A percentile compares a stretch with the other conserved stretches of the same genome.
Evolutionary conservation across 2,888 invertebrate genomes (phyloP).

Genomic region (Ceratothoa steindachneri): DNA sequence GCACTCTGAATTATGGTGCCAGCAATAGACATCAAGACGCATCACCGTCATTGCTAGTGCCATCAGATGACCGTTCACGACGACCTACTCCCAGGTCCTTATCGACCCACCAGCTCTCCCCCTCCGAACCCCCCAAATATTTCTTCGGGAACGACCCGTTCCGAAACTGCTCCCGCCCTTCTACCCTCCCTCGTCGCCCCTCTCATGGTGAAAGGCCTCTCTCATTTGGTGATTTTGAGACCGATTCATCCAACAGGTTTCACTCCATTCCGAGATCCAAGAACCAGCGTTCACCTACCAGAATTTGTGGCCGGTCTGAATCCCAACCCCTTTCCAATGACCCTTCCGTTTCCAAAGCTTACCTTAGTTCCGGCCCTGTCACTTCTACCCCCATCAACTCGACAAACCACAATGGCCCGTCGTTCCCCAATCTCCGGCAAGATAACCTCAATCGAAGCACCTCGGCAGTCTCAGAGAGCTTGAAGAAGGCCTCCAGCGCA

Average conservation of each 20-base stretch:
- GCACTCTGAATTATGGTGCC: background rate
- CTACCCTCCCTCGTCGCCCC: background rate
- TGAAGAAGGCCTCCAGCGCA: background rate
- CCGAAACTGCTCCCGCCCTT: background rate
- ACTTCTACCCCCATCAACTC: constrained; percentile 28
- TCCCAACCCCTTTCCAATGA: background rate
- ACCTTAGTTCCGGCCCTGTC: constrained; percentile 28
- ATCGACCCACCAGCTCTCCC: background rate
- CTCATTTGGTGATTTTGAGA: background rate
- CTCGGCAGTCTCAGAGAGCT: background rate
- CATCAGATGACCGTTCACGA: background rate
- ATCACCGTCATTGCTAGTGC: background rate
- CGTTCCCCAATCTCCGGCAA: background rate
- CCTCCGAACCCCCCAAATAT: background rate
- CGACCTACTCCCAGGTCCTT: constrained; percentile 14
- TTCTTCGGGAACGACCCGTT: background rate
- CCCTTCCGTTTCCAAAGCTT: background rate
- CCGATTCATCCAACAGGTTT: constrained; percentile 4
- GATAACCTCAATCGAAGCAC: background rate
- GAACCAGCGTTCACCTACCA: constrained; percentile 14
- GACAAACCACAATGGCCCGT: background rate
- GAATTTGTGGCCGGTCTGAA: constrained; percentile 23
- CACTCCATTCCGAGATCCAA: constrained; percentile 34
- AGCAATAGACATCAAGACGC: background rate
- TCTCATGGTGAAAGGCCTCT: background rate